Evolutionary conservation across 2,113 vertebrate species (phyloP), one percentile per base, ranked within the genome.

Genomic region (Argyrosomus japonicus): DNA sequence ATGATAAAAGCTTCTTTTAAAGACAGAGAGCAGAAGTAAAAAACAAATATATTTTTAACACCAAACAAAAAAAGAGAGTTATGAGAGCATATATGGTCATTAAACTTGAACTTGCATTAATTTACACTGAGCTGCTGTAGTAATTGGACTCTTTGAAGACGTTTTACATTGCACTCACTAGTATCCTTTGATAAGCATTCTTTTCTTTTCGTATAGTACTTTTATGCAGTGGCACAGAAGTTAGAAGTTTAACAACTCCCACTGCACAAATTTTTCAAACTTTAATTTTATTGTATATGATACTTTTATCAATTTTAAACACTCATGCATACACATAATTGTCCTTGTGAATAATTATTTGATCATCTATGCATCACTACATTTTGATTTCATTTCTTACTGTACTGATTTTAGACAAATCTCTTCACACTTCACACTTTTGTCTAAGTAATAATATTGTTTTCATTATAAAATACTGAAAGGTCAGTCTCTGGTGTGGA

Each of bases 121-220:
- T 67, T 58, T 68, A 62, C 75, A 45, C 45, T 63, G 56, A 63
- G 14, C 27, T 43, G 27, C 40, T 14, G 63, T 17, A 17, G 29
- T 63, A 73, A 77, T 47, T 68, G 23, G 63, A 50, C 40, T 70
- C 47, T 36, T 54, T 76, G 23, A 73, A 68, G 48, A 57, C 58
- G 71, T 82, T 82, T 79, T 57, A 68, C 61, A 29, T 82, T 67
- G 47, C 9, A 62, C 23, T 56, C 7, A 2, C 62, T 73, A 73
- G 68, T 69, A 75, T n/a, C 77, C 56, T 79, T 60, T 79, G 43
- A 75, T 82, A 51, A 64, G 27, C 57, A 11, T 68, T 65, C 3
- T 57, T 72, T 36, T 56, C 5, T 64, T 75, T 70, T 63, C 8
- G 7, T 51, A 25, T 53, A 58, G 19, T 25, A 51, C 36, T 68